A percentile compares a stretch with the other conserved stretches of the same genome.
phyloP scores from a whole-genome alignment of 2,888 invertebrate genomes.

The Morpho helenor region DNA sequence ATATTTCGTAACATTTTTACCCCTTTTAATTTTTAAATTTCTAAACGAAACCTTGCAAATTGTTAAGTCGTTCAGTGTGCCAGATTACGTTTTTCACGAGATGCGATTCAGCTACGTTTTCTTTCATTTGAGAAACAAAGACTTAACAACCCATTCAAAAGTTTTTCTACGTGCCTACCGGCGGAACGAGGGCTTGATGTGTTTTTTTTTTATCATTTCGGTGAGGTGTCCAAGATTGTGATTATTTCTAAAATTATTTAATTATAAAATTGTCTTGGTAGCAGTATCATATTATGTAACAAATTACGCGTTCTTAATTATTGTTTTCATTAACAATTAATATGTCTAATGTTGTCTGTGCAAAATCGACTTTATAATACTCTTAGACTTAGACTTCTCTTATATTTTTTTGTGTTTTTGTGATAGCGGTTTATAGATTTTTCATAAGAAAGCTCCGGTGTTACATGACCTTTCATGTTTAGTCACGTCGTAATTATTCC shows the following conservation, averaged over 20 bases:
- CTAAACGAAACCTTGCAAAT: conserved; percentile 1
- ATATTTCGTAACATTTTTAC: background rate
- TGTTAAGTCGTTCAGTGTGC: conserved; percentile 1
- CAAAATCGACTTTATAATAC: too few relatives aligned
- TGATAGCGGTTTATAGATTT: too few relatives aligned
- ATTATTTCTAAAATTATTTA: background rate
- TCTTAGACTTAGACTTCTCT: too few relatives aligned
- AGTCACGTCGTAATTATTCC: too few relatives aligned
- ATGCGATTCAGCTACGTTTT: conserved; percentile 13
- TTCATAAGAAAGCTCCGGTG: too few relatives aligned
- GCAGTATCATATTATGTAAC: too few relatives aligned
- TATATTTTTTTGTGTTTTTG: too few relatives aligned
- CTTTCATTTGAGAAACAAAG: conserved; percentile 12
- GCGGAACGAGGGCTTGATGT: conserved; percentile 2
- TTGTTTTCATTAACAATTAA: too few relatives aligned
- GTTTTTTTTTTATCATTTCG: background rate
- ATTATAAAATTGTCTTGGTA: background rate
- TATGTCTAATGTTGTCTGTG: too few relatives aligned
- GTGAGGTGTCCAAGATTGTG: background rate
- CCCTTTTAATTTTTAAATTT: background rate
- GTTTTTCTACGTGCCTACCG: conserved; percentile 5
- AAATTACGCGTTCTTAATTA: too few relatives aligned
- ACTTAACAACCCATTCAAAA: conserved; percentile 9
- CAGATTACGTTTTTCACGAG: conserved; percentile 10
- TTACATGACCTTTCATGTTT: too few relatives aligned